Evolutionary conservation across 2,113 vertebrate genomes (phyloP).

Genomic region (Lethenteron camtschaticum): DNA sequence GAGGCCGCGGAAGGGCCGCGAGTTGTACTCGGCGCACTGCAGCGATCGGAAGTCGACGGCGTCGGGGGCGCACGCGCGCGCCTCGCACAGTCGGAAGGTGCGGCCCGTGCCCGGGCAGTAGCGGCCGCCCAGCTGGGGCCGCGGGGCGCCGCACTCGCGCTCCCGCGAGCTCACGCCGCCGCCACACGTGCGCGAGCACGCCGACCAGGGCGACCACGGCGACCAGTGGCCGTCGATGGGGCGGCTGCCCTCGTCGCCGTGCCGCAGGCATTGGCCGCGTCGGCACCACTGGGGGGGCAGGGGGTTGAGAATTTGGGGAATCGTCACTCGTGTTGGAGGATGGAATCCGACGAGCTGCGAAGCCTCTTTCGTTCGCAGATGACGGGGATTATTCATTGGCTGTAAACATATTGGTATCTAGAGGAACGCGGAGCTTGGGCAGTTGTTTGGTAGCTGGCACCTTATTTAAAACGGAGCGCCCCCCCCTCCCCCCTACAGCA

Average conservation of each 20-base stretch:
- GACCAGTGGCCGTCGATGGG: constrained; percentile 52
- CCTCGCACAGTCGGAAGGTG: constrained; percentile 41
- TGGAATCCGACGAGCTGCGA: too few relatives aligned
- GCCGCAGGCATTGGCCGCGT: constrained; percentile 53
- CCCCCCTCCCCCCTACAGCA: too few relatives aligned
- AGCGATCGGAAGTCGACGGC: constrained; percentile 29
- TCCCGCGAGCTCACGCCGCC: constrained; percentile 46
- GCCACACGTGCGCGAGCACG: constrained; percentile 52
- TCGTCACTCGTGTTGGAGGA: too few relatives aligned
- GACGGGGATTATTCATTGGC: too few relatives aligned
- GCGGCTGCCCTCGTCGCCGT: constrained; percentile 41
- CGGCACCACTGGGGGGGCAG: constrained; percentile 43
- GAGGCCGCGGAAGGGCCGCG: constrained; percentile 44
- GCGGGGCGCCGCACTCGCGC: constrained; percentile 41
- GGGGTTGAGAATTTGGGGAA: too few relatives aligned
- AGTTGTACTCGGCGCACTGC: constrained; percentile 49
- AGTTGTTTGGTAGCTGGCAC: too few relatives aligned
- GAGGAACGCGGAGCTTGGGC: too few relatives aligned
- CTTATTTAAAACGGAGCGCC: too few relatives aligned
- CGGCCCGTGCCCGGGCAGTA: constrained; percentile 41
- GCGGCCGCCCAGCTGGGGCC: constrained; percentile 38
- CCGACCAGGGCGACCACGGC: constrained; percentile 47
- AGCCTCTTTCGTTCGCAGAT: too few relatives aligned
- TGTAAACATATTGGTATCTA: too few relatives aligned
- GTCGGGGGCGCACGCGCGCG: constrained; percentile 27